Conservation (phyloP, 2,888 invertebrate species). For the Macrophya annulata region DNA sequence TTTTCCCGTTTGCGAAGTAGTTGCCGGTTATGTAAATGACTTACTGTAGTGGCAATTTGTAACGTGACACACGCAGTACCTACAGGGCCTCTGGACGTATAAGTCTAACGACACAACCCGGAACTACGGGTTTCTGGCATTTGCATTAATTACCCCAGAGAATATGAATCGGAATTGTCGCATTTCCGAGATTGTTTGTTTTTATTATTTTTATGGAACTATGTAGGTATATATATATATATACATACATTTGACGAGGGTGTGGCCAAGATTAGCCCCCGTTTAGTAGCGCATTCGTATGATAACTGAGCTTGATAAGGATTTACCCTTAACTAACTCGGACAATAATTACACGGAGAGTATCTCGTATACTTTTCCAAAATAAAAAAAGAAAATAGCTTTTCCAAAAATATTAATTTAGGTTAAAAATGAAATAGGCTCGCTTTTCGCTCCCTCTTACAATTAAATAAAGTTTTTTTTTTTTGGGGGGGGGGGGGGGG, state of each 20-base stretch:
- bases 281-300: constrained; percentile 54
- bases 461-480: not conserved
- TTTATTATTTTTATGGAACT: constrained; percentile 25
- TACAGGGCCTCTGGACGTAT: not conserved
- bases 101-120: constrained; percentile 29
- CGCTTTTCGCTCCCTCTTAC: not conserved
- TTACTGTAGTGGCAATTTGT: constrained; percentile 38
- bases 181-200: constrained; percentile 45
- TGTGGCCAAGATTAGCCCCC: constrained; percentile 46
- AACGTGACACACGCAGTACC: not conserved
- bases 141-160: constrained; percentile 54
- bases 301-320: constrained; percentile 55
- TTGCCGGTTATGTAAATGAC: constrained; percentile 4
- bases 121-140: constrained; percentile 28
- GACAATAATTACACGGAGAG: not conserved
- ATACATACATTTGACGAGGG: constrained; percentile 41
- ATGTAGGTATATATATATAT: not conserved
- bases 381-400: not conserved
- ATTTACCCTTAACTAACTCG: constrained; percentile 31
- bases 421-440: not conserved
- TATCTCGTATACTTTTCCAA: not conserved
- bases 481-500: too few relatives aligned
- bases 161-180: constrained; percentile 54
- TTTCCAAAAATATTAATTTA: too few relatives aligned
- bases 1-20: not conserved